Percentiles rank a stretch among this genome's conserved stretches.
Evolutionary conservation across 1,140 invertebrate genomes (phyloP).

Genomic region (Drosophila busckii): DNA sequence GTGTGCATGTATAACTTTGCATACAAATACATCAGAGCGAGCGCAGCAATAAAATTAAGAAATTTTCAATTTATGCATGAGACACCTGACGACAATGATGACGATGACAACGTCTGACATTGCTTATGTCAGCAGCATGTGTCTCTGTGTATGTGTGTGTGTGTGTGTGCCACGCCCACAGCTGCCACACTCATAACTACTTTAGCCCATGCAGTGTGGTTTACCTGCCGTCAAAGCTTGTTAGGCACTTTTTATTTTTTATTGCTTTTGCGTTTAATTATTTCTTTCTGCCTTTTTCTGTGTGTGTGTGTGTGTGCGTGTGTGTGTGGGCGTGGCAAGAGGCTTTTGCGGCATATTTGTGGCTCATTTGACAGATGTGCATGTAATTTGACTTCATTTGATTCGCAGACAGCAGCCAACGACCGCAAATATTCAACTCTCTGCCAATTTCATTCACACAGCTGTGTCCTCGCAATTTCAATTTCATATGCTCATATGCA

Average conservation of each 20-base stretch:
- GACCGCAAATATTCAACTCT: too few relatives aligned
- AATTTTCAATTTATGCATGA: slow-evolving; percentile 72
- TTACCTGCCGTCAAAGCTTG: slow-evolving; percentile 35
- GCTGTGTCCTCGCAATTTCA: too few relatives aligned
- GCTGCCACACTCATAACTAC: neutral
- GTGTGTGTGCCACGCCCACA: slow-evolving; percentile 28
- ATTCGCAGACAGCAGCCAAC: too few relatives aligned
- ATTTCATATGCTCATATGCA: too few relatives aligned
- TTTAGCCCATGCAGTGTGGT: slow-evolving; percentile 1
- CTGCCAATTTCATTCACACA: too few relatives aligned
- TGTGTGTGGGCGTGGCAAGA: too few relatives aligned
- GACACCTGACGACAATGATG: slow-evolving; percentile 52
- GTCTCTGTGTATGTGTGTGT: slow-evolving; percentile 8
- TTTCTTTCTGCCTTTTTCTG: too few relatives aligned
- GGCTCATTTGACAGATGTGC: too few relatives aligned
- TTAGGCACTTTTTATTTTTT: slow-evolving; percentile 70
- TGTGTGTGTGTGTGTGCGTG: too few relatives aligned
- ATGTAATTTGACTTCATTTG: too few relatives aligned
- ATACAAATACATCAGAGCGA: slow-evolving; percentile 35
- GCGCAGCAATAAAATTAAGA: slow-evolving; percentile 71
- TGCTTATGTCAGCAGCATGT: neutral
- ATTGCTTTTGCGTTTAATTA: slow-evolving; percentile 62
- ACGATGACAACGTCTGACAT: too few relatives aligned
- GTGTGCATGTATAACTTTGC: neutral
- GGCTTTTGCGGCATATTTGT: too few relatives aligned